Evolutionary conservation across 2,113 vertebrate genomes (phyloP).

Genomic region (Dasyurus viverrinus): DNA sequence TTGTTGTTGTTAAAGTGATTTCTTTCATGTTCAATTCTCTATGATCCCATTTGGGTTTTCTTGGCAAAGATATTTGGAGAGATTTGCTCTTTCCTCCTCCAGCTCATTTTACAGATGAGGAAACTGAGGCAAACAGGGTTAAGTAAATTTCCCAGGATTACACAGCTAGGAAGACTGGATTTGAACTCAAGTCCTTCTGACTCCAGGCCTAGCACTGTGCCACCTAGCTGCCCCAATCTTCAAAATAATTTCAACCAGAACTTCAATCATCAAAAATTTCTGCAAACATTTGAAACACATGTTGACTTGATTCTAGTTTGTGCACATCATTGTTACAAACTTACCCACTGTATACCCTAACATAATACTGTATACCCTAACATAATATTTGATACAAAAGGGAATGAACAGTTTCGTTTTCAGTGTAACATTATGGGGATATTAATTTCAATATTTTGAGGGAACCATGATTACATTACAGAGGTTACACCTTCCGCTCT

Average conservation of each 20-base stretch:
- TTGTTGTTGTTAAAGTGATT: not conserved
- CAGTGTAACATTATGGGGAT: not conserved
- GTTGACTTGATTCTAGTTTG: not conserved
- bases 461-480: not conserved
- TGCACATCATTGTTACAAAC: not conserved
- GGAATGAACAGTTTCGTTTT: conserved; percentile 3
- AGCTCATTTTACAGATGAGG: not conserved
- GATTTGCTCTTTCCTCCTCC: not conserved
- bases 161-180: not conserved
- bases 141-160: not conserved
- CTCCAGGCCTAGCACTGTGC: not conserved
- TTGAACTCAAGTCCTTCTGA: not conserved
- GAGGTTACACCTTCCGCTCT: not conserved
- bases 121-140: not conserved
- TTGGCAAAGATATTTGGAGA: not conserved
- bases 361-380: not conserved
- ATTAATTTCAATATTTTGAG: not conserved
- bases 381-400: conserved; percentile 3
- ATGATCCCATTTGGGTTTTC: not conserved
- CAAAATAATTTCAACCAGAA: conserved; percentile 11
- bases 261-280: conserved; percentile 3
- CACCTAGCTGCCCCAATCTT: not conserved
- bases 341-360: not conserved
- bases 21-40: not conserved
- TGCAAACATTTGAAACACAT: not conserved